Conservation (phyloP, 2,113 vertebrate genomes). For the Trematomus loennbergii region DNA sequence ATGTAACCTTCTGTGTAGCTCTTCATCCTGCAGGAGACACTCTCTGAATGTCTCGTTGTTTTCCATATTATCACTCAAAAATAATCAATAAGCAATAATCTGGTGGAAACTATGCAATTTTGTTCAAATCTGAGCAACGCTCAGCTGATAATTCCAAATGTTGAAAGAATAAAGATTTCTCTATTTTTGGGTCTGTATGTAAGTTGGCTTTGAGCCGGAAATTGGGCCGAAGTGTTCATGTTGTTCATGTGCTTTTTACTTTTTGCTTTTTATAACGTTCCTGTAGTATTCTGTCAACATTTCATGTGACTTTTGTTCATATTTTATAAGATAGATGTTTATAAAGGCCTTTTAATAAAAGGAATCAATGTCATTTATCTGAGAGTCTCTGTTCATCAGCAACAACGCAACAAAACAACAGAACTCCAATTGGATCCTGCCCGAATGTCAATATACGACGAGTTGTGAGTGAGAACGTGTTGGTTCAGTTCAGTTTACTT, state of each 20-base stretch:
- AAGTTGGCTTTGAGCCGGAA: conserved; percentile 9
- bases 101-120: conserved; percentile 81
- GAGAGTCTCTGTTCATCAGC: conserved; percentile 39
- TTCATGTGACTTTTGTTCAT: conserved; percentile 74
- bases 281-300: conserved; percentile 71
- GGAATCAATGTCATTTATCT: conserved; percentile 44
- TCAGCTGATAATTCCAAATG: conserved; percentile 68
- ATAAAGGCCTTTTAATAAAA: conserved; percentile 79
- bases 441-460: too few species aligned
- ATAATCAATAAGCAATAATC: conserved; percentile 75
- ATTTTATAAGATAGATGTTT: conserved; percentile 80
- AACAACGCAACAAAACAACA: conserved; percentile 6
- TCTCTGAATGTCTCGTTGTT: conserved; percentile 59
- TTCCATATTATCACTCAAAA: conserved; percentile 54
- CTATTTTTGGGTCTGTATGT: conserved; percentile 74
- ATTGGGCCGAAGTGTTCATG: conserved; percentile 41
- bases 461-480: too few species aligned
- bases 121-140: conserved; percentile 55
- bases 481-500: too few species aligned
- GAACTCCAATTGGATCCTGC: not conserved
- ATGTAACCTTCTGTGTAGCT: conserved; percentile 61
- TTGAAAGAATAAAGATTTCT: conserved; percentile 72
- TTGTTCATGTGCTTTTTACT: conserved; percentile 70
- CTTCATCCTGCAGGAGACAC: conserved; percentile 49
- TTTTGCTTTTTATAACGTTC: conserved; percentile 77